Evolutionary conservation across 1,140 invertebrate genomes (phyloP), one percentile per base, ranked within the genome.

Genomic region (Pogonomyrmex barbatus): DNA sequence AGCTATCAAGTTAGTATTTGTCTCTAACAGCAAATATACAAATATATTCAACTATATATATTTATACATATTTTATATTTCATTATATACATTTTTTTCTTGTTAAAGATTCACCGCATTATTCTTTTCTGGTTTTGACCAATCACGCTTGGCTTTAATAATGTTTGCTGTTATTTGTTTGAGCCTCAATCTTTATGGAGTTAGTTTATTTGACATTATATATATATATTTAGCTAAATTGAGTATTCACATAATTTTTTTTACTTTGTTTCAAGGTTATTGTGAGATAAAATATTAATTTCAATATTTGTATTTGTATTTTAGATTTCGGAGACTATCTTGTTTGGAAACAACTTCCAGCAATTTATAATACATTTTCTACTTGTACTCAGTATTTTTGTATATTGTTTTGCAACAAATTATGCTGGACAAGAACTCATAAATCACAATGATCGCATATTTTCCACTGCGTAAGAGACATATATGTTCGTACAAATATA

Each of bases 111-210:
- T n/a, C 8, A 39, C 17, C 10, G 4, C 9, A 24, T n/a, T 73
- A 39, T 39, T 73, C 8, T 36, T 36, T 2, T 73, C 70, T 1
- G 17, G 3, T 5, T 56, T 56, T 14, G 3, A 73, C 12, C 14
- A 6, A n/a, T 56, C 33, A 4, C n/a, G 33, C 39, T 73, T 56
- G 5, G 5, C 12, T 4, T 3, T 56, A 12, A 0, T 73, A 56
- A 56, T 39, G 56, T 12, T n/a, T 54, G 10, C 1, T 24, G 70
- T 73, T 10, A 2, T 24, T 24, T 24, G 17, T 4, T 56, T 73
- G 6, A 73, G 70, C 36, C 17, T 73, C 4, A 73, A 73, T 39
- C 4, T 56, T 73, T 73, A 39, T 73, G 50, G n/a, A 56, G 70
- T 73, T 54, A 73, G 70, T 56, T 39, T 24, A 17, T n/a, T n/a